Conservation (phyloP, 2,888 invertebrate genomes). For the Acanthoscelides obtectus region DNA sequence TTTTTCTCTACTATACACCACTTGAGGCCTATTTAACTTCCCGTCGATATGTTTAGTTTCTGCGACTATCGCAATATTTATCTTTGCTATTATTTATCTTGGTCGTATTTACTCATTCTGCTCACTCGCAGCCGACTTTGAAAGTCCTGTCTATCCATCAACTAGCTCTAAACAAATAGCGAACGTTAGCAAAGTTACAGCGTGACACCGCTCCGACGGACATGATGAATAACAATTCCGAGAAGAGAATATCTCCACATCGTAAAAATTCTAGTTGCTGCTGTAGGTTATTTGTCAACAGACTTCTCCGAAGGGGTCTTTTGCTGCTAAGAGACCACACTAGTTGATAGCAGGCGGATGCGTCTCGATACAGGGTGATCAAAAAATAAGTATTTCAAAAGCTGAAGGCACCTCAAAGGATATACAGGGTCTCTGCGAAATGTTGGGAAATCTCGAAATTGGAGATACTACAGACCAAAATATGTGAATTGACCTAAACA, state of each 20-base stretch:
- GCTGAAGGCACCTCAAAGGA: no score
- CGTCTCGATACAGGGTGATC: no score
- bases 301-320: neutral
- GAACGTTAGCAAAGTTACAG: neutral
- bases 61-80: neutral
- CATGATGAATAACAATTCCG: neutral
- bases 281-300: neutral
- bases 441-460: no score
- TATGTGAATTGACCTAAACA: no score
- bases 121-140: neutral
- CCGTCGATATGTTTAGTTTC: neutral
- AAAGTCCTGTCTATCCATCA: neutral
- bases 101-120: neutral
- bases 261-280: neutral
- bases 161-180: neutral
- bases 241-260: neutral
- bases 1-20: no score
- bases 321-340: neutral
- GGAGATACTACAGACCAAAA: no score
- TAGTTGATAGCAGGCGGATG: neutral
- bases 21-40: neutral
- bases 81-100: neutral
- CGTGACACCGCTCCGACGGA: neutral
- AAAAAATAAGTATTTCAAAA: no score
- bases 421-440: no score